phyloP scores from a whole-genome alignment of 2,888 invertebrate species.

The Azorinus chamasolen region DNA sequence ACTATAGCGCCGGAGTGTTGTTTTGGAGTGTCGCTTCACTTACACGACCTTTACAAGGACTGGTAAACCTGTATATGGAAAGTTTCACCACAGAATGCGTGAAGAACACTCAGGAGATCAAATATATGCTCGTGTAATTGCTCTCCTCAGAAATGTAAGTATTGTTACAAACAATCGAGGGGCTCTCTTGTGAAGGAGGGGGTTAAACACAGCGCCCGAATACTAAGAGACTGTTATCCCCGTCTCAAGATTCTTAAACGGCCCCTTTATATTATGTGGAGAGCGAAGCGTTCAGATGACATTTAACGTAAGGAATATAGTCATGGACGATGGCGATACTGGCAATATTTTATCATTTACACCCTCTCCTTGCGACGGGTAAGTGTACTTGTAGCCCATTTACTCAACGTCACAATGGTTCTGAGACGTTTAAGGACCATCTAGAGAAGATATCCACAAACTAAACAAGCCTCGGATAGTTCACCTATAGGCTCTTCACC shows the following conservation, averaged over 20 bases:
- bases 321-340: background rate
- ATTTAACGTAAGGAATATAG: slow-evolving; percentile 1
- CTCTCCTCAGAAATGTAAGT: slow-evolving; percentile 30
- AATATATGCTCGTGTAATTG: slow-evolving; percentile 13
- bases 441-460: no score
- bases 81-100: background rate
- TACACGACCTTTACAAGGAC: no score
- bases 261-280: slow-evolving; percentile 24
- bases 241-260: slow-evolving; percentile 28
- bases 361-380: background rate
- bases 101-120: slow-evolving; percentile 12
- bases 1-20: no score
- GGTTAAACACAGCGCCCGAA: slow-evolving; percentile 14
- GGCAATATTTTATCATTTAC: slow-evolving; percentile 9
- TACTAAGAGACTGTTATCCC: slow-evolving; percentile 42
- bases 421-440: no score
- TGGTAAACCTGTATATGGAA: no score
- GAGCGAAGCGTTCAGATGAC: slow-evolving; percentile 23
- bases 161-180: slow-evolving; percentile 46
- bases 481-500: no score
- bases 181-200: slow-evolving; percentile 31
- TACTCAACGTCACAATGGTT: no score
- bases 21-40: no score
- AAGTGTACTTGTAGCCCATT: no score
- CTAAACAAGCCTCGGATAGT: no score